Conservation (phyloP, 2,888 invertebrate genomes). For the Macrosiphum euphorbiae region DNA sequence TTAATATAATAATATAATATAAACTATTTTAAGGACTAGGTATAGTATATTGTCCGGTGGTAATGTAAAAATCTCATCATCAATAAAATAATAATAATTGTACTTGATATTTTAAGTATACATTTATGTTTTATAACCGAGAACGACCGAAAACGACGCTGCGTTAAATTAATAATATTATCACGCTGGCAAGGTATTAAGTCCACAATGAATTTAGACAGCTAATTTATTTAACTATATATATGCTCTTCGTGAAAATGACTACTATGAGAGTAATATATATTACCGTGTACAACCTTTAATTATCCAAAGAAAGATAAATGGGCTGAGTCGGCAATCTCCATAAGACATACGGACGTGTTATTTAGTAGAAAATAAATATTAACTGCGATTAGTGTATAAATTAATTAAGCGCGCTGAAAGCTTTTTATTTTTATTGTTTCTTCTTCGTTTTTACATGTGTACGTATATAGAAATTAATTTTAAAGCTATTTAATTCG, state of each 20-base stretch:
- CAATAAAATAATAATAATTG: not conserved
- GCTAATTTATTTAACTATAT: constrained; percentile 13
- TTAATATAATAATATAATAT: not conserved
- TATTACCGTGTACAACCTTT: constrained; percentile 1
- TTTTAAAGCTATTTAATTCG: not conserved
- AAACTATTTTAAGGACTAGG: not conserved
- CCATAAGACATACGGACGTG: not conserved
- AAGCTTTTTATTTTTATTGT: not conserved
- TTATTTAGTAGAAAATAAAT: not conserved
- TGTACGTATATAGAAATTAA: not conserved
- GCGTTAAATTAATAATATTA: not conserved
- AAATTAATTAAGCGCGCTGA: not conserved
- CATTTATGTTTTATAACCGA: not conserved
- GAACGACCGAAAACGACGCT: not conserved
- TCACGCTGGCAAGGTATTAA: not conserved
- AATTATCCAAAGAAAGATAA: constrained; percentile 26
- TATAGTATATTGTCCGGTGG: not conserved
- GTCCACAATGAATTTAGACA: constrained; percentile 11
- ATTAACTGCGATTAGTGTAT: not conserved
- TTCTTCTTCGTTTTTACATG: not conserved
- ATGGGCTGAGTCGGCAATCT: constrained; percentile 16
- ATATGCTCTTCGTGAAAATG: constrained; percentile 32
- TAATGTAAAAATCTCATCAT: not conserved
- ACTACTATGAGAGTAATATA: not conserved
- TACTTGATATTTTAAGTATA: not conserved